Evolutionary conservation across 1,140 invertebrate species (phyloP).

Genomic region (Diplogasteroides magnus): DNA sequence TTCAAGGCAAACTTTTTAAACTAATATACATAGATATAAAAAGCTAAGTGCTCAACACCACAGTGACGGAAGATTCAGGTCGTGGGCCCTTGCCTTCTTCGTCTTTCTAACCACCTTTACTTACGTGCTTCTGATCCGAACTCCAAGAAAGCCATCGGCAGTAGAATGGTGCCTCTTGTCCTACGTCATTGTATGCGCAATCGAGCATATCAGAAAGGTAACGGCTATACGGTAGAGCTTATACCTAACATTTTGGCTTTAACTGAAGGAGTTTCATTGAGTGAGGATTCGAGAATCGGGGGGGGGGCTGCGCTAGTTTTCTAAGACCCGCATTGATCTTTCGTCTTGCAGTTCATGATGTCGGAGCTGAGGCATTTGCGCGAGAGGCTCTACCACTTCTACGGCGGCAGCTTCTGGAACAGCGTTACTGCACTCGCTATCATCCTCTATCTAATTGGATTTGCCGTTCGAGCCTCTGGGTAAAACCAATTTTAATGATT

Average conservation of each 20-base stretch:
- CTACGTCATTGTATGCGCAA: conserved; percentile 39
- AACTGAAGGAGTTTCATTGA: too few species aligned
- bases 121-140: conserved; percentile 71
- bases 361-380: conserved; percentile 36
- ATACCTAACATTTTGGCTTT: too few species aligned
- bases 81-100: conserved; percentile 91
- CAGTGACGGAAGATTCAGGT: too few species aligned
- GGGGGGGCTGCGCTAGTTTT: conserved; percentile 1
- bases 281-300: neutral
- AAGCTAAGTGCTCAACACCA: too few species aligned
- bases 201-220: conserved; percentile 46
- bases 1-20: too few species aligned
- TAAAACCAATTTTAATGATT: too few species aligned
- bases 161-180: conserved; percentile 38
- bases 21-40: too few species aligned
- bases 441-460: conserved; percentile 41
- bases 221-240: too few species aligned
- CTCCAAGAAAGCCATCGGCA: conserved; percentile 35
- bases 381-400: conserved; percentile 43
- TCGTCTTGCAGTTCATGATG: conserved; percentile 38
- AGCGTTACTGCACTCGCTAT: conserved; percentile 41
- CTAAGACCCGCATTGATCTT: too few species aligned
- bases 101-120: conserved; percentile 84
- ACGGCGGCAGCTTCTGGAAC: conserved; percentile 46
- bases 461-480: too few species aligned